Evolutionary conservation across 2,888 invertebrate genomes (phyloP).

Genomic region (Hemistola chrysoprasaria): DNA sequence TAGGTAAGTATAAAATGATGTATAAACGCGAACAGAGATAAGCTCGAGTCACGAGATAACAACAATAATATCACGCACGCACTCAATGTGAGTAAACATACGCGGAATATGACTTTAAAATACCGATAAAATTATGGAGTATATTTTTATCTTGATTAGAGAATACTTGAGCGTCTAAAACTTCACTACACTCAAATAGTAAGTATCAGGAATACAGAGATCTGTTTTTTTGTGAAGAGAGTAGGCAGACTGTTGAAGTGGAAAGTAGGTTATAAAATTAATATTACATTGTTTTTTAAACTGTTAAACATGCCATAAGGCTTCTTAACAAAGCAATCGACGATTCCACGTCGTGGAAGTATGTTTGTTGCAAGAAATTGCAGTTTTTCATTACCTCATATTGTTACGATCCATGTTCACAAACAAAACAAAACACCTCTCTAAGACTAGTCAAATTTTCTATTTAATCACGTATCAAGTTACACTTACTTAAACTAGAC

Average conservation of each 20-base stretch:
- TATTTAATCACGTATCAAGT: slow-evolving; percentile 30
- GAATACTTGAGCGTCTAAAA: no score
- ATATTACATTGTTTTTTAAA: no score
- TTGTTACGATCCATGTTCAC: slow-evolving; percentile 69
- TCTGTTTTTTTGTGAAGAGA: no score
- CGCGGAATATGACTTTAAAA: no score
- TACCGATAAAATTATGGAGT: no score
- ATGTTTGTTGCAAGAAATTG: slow-evolving; percentile 41
- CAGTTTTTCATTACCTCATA: slow-evolving; percentile 69
- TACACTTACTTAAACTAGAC: slow-evolving; percentile 41
- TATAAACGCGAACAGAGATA: slow-evolving; percentile 22
- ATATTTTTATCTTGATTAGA: no score
- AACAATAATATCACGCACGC: slow-evolving; percentile 37
- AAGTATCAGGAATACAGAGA: no score
- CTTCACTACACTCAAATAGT: no score
- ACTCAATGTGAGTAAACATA: slow-evolving; percentile 14
- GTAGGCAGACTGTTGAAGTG: no score
- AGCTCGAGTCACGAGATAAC: slow-evolving; percentile 33
- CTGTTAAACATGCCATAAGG: no score
- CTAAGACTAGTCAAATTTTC: slow-evolving; percentile 14
- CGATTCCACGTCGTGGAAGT: slow-evolving; percentile 30
- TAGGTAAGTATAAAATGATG: background rate
- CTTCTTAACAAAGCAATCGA: no score
- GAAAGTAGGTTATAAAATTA: no score
- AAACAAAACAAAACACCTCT: slow-evolving; percentile 33